Percentiles rank a stretch among this genome's conserved stretches.
phyloP scores from a whole-genome alignment of 2,113 vertebrate species.

The Megalops atlanticus region DNA sequence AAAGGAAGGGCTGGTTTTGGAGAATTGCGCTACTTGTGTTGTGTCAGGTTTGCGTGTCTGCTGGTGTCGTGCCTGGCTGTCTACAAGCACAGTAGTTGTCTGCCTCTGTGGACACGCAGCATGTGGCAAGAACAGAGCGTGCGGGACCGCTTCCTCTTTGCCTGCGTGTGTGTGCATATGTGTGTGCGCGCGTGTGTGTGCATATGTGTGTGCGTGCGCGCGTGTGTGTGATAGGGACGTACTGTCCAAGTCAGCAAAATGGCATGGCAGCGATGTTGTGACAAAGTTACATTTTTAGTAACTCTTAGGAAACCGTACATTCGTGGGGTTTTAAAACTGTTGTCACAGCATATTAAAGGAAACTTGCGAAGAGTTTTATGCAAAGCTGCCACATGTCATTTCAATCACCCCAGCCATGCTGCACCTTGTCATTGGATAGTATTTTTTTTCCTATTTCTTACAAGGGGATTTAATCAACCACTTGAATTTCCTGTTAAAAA shows the following conservation, averaged over 20 bases:
- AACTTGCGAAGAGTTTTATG: not conserved
- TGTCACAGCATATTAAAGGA: not conserved
- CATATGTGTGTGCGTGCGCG: too few species aligned
- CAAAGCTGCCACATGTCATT: too few species aligned
- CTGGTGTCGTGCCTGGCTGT: not conserved
- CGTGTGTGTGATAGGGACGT: not conserved
- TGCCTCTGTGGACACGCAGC: not conserved
- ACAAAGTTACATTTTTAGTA: not conserved
- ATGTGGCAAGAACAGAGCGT: not conserved
- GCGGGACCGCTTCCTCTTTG: not conserved
- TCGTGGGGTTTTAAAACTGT: not conserved
- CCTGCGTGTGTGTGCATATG: too few species aligned
- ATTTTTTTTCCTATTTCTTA: too few species aligned
- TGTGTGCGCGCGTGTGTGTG: too few species aligned
- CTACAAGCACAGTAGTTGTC: not conserved
- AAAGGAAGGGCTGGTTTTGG: not conserved
- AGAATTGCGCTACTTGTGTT: not conserved
- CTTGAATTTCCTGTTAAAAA: too few species aligned
- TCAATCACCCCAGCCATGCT: too few species aligned
- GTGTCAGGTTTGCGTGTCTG: not conserved
- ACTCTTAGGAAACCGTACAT: not conserved
- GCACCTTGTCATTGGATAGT: too few species aligned
- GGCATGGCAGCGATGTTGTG: not conserved
- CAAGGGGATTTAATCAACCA: too few species aligned
- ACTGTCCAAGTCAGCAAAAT: not conserved